Base-by-base conservation (phyloP, 2,113 vertebrate genomes). In the Bombycilla garrulus region DNA sequence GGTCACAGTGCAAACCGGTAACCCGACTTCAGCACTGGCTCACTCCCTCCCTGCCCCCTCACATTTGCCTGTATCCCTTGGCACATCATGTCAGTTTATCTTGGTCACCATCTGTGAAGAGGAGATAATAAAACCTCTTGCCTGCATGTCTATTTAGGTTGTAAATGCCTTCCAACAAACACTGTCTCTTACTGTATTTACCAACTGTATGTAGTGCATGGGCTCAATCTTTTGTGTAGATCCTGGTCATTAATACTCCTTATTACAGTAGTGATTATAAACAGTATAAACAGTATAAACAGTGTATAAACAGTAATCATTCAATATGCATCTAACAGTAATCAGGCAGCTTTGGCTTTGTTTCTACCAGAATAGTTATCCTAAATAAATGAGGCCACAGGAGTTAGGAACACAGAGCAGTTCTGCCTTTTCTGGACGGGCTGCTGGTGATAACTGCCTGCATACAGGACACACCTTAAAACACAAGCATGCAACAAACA, bases 51-150 rank as follows among this genome's bases (percentile, higher is more conserved):
- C 80, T 83, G 58, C 38, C 90, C 84, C 38, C 36, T 81, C 88
- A 77, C 2, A 1, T 61, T 54, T 35, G 18, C 14, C 2, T 64
- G 12, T 22, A 29, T 77, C 50, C 61, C 40, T 77, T 78, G 73
- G 77, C 61, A 91, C 76, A 48, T 77, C 51, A 10, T 17, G 19
- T 70, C 74, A 28, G 47, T 24, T 3, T 64, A 76, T 87, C 93
- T 71, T 94, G 67, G 72, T 90, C 85, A 85, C 78, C 81, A 90
- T 73, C 71, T 96, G 87, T 85, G 89, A 89, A 81, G 70, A 36
- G 62, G 50, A 77, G 81, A 87, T 89, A 86, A 91, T 91, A 93
- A 82, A 54, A 80, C 51, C 71, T 90, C 80, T 92, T 73, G 67
- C 80, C 86, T 88, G 79, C 45, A 5, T 47, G 26, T 65, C 70